Evolutionary conservation across 2,888 invertebrate genomes (phyloP).

Genomic region (Homarus gammarus): DNA sequence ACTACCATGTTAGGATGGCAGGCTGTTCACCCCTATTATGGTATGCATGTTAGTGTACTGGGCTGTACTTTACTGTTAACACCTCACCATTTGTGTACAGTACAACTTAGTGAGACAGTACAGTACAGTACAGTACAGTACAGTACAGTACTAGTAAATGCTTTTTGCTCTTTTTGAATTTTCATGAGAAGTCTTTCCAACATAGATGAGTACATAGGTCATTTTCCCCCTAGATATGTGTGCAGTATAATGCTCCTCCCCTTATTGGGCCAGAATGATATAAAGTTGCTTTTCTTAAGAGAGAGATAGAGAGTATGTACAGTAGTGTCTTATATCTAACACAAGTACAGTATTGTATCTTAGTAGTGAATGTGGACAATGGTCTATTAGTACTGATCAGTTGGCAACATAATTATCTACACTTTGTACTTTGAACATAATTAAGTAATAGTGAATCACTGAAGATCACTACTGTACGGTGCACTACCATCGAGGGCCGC

Average conservation of each 20-base stretch:
- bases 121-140: too few relatives aligned
- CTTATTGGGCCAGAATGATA: too few relatives aligned
- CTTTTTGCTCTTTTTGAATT: background rate
- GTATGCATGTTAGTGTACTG: background rate
- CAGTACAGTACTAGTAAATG: background rate
- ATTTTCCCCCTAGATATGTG: background rate
- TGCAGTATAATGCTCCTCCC: background rate
- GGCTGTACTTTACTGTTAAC: background rate
- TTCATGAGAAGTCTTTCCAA: background rate
- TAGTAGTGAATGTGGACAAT: background rate
- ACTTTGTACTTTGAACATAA: too few relatives aligned
- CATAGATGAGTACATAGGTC: background rate
- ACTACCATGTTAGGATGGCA: too few relatives aligned
- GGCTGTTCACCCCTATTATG: too few relatives aligned
- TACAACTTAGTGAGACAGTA: background rate
- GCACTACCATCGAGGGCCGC: too few relatives aligned
- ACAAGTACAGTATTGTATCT: background rate
- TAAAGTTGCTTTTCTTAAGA: background rate
- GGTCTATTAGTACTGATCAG: too few relatives aligned
- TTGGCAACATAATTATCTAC: too few relatives aligned
- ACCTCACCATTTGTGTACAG: background rate
- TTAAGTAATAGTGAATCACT: too few relatives aligned
- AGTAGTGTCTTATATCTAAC: background rate
- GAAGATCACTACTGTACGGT: too few relatives aligned
- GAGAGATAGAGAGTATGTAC: too few relatives aligned